Conservation (phyloP, 2,888 invertebrate genomes). For the Polylopha cassiicola region DNA sequence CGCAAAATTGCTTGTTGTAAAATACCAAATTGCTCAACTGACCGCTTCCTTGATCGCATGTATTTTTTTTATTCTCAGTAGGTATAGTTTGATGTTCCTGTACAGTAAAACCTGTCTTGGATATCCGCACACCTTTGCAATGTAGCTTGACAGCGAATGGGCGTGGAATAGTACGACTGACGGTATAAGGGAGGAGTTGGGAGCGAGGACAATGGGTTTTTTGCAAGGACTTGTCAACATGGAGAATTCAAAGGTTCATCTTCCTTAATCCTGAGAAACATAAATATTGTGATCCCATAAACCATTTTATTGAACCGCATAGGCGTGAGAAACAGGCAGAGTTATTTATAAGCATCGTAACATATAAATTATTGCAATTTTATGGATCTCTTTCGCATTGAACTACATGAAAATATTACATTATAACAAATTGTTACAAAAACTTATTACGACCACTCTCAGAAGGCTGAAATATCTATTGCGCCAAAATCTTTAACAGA, state of each 20-base stretch:
- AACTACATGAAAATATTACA: conserved; percentile 4
- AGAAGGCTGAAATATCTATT: too few species aligned
- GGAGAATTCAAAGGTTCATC: too few species aligned
- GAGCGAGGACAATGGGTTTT: conserved; percentile 12
- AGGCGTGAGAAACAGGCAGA: too few species aligned
- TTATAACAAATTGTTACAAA: background rate
- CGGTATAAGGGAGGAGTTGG: conserved; percentile 24
- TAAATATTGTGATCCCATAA: too few species aligned
- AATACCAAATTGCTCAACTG: conserved; percentile 10
- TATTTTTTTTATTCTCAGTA: conserved; percentile 11
- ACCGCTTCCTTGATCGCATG: conserved; percentile 15
- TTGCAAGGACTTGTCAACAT: conserved; percentile 3
- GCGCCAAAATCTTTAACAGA: too few species aligned
- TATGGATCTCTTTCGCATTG: too few species aligned
- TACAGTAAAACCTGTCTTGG: conserved; percentile 23
- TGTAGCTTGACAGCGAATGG: conserved; percentile 57
- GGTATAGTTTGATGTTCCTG: conserved; percentile 11
- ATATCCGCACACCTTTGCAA: conserved; percentile 37
- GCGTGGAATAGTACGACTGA: conserved; percentile 42
- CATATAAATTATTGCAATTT: too few species aligned
- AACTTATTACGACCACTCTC: background rate
- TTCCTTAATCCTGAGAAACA: too few species aligned
- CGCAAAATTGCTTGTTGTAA: conserved; percentile 8
- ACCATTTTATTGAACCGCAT: too few species aligned
- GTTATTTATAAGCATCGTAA: too few species aligned